Conservation (phyloP, 1,140 invertebrate genomes). For the Asobara japonica region DNA sequence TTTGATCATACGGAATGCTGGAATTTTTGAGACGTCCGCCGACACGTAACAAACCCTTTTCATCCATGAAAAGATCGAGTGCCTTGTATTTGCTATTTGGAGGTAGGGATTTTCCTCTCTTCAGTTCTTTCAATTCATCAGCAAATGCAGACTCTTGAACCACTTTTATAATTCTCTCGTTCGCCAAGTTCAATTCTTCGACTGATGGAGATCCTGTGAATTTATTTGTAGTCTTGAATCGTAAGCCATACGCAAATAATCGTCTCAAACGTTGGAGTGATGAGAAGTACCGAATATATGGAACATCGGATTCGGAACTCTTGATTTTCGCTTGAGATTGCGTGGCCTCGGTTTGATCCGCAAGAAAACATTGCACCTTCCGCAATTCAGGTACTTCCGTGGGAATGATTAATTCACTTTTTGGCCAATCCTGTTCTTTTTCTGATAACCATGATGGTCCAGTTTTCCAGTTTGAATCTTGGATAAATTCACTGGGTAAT, state of each 20-base stretch:
- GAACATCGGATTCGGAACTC: not conserved
- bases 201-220: not conserved
- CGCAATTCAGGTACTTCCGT: not conserved
- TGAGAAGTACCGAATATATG: conserved; percentile 10
- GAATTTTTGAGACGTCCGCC: conserved; percentile 40
- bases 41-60: conserved; percentile 43
- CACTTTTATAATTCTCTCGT: not conserved
- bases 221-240: conserved; percentile 14
- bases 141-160: conserved; percentile 7
- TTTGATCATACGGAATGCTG: not conserved
- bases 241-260: conserved; percentile 26
- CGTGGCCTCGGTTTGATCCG: not conserved
- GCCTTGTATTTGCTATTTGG: not conserved
- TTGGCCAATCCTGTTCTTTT: conserved; percentile 10
- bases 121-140: conserved; percentile 12
- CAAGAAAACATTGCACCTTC: not conserved
- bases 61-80: conserved; percentile 42
- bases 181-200: not conserved
- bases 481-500: conserved; percentile 25
- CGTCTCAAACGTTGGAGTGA: not conserved
- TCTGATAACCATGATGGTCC: conserved; percentile 38
- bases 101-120: not conserved
- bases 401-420: not conserved
- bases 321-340: not conserved
- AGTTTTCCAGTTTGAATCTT: conserved; percentile 29